These are phyloP conservation scores for Diachasmimorpha longicaudata DNA, from an alignment of 1,140 invertebrate species.

Conservation along the genomic window DNA sequence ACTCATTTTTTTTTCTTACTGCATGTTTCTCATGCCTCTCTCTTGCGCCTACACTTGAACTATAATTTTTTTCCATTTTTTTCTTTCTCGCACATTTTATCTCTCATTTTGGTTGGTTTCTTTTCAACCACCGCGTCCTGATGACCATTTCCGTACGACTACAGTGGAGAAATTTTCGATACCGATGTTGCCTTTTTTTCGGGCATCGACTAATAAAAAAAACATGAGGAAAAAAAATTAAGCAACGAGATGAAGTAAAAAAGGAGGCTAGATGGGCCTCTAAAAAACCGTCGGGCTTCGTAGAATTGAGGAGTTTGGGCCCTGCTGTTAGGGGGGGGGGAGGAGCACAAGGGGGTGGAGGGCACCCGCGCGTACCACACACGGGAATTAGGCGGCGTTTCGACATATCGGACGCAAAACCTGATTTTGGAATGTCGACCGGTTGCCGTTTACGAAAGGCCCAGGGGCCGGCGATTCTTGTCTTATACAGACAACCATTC, in stretches of 20 bases:
- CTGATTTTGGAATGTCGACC: constrained; percentile 43
- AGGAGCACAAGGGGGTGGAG: no score
- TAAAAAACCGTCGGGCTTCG: constrained; percentile 20
- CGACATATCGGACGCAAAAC: constrained; percentile 46
- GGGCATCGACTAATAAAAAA: constrained; percentile 6
- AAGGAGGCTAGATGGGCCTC: neutral
- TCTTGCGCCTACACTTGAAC: neutral
- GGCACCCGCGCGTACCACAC: constrained; percentile 18
- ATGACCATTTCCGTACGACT: neutral
- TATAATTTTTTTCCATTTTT: neutral
- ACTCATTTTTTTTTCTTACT: neutral
- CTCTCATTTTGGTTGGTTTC: neutral
- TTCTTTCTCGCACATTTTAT: neutral
- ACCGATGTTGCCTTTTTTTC: neutral
- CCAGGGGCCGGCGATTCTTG: neutral
- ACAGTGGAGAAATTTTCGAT: neutral
- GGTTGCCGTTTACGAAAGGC: constrained; percentile 13
- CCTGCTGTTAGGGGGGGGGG: constrained; percentile 34
- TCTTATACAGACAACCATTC: neutral
- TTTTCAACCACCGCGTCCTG: neutral
- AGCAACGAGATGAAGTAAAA: constrained; percentile 5
- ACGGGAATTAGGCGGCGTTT: constrained; percentile 26
- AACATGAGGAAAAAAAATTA: neutral
- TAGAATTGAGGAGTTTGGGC: constrained; percentile 26
- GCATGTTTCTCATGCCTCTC: neutral